Evolutionary conservation across 2,113 vertebrate genomes (phyloP).

Genomic region (Pionites leucogaster): DNA sequence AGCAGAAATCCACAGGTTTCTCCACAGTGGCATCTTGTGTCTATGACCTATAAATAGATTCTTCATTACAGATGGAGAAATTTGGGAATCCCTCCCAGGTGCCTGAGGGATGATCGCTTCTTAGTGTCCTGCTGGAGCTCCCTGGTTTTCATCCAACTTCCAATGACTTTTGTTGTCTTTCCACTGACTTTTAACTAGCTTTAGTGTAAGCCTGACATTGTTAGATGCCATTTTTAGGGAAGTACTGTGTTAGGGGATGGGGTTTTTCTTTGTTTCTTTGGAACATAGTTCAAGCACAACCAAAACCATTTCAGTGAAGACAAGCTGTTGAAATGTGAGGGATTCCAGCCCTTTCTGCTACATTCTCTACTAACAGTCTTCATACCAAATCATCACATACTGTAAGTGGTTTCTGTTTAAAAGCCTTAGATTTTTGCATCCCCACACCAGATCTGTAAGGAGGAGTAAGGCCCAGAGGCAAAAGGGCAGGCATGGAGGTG

Average conservation of each 20-base stretch:
- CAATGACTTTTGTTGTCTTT: not conserved
- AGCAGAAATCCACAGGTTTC: not conserved
- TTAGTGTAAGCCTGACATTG: not conserved
- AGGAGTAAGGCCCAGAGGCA: not conserved
- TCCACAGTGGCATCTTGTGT: not conserved
- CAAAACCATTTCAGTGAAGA: not conserved
- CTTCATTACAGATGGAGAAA: not conserved
- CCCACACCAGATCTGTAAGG: not conserved
- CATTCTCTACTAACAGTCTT: not conserved
- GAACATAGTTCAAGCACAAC: not conserved
- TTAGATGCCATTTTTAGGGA: not conserved
- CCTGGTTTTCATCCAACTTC: not conserved
- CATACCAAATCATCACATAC: not conserved
- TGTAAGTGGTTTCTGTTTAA: not conserved
- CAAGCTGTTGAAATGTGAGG: not conserved
- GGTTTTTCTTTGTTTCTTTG: not conserved
- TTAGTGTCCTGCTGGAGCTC: not conserved
- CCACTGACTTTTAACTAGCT: not conserved
- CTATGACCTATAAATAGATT: not conserved
- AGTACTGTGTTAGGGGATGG: not conserved
- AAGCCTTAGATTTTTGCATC: not conserved
- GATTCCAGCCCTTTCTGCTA: not conserved
- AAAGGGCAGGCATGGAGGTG: not conserved
- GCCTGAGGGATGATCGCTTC: not conserved
- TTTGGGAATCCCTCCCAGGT: not conserved